Percentiles rank a stretch among this genome's conserved stretches.
Evolutionary conservation across 2,888 invertebrate genomes (phyloP).

Genomic region (Petrolisthes manimaculis): DNA sequence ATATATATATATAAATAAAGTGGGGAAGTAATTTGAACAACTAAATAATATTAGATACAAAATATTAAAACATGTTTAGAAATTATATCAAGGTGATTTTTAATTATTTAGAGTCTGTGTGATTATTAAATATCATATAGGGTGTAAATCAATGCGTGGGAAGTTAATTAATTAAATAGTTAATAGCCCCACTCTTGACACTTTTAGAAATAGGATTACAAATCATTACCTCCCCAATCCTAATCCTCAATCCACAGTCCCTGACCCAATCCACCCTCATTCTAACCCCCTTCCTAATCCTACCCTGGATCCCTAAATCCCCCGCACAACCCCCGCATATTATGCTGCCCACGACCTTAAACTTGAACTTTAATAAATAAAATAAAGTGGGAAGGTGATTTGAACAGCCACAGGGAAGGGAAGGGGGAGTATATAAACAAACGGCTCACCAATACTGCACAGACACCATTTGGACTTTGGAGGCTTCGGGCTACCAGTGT

Average conservation of each 20-base stretch:
- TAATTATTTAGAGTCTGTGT: not conserved
- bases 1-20: not conserved
- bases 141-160: not conserved
- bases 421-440: not conserved
- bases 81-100: not conserved
- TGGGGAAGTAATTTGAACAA: not conserved
- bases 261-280: too few species aligned
- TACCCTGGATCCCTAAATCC: too few species aligned
- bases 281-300: too few species aligned
- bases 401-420: not conserved
- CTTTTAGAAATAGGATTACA: too few species aligned
- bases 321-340: too few species aligned
- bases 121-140: too few species aligned
- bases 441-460: not conserved
- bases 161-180: too few species aligned
- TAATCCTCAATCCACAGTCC: too few species aligned
- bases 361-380: not conserved
- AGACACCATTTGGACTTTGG: not conserved
- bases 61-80: not conserved
- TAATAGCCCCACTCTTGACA: too few species aligned
- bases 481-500: constrained; percentile 66
- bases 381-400: not conserved
- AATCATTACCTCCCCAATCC: too few species aligned
- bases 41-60: not conserved
- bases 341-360: too few species aligned